These are phyloP conservation scores for Cricetomys ansorgei DNA, from an alignment of 2,113 vertebrate genomes.

Conservation along the genomic window DNA sequence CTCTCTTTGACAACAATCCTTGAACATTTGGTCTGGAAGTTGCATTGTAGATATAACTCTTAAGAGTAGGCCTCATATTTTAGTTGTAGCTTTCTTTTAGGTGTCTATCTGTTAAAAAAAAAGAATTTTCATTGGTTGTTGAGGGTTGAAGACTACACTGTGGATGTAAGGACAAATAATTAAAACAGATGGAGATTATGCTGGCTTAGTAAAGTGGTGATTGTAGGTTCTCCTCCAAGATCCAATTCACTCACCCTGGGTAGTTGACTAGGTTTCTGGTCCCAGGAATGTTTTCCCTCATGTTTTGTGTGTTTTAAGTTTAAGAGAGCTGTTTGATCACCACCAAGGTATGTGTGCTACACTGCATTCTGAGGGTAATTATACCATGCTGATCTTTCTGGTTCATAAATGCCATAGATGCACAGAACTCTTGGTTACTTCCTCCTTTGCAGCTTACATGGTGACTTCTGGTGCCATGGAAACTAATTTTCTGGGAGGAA, in stretches of 20 bases:
- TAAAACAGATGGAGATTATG: neutral
- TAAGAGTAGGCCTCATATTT: neutral
- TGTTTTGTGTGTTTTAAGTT: neutral
- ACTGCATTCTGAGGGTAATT: neutral
- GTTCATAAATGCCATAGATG: neutral
- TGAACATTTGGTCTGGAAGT: neutral
- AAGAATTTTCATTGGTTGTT: neutral
- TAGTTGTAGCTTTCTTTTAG: neutral
- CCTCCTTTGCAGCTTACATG: neutral
- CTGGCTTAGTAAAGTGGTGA: neutral
- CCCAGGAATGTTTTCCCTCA: neutral
- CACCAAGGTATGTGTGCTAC: neutral
- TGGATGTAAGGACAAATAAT: neutral
- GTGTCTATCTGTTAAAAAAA: neutral
- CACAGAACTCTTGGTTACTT: neutral
- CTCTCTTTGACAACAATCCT: neutral
- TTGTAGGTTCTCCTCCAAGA: neutral
- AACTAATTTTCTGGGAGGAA: neutral
- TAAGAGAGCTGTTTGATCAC: neutral
- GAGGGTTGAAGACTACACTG: neutral
- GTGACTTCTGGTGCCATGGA: neutral
- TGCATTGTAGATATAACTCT: neutral
- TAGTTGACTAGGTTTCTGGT: neutral
- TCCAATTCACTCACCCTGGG: neutral
- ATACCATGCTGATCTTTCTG: neutral